phyloP scores from a whole-genome alignment of 2,113 vertebrate species.

The Phalacrocorax carbo region DNA sequence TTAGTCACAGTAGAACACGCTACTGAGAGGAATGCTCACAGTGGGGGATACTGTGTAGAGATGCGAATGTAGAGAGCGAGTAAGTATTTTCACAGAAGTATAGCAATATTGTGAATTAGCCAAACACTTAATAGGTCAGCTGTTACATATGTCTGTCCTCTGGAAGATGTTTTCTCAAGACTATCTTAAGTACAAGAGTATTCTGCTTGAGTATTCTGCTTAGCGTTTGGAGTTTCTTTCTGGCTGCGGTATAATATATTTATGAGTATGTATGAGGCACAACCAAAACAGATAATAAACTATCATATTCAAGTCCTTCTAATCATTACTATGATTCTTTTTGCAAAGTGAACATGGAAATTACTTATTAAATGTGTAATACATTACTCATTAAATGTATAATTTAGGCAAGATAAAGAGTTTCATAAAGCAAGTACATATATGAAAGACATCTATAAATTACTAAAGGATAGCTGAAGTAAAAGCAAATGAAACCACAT shows the following conservation, averaged over 20 bases:
- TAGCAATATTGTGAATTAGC: not conserved
- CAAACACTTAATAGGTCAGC: not conserved
- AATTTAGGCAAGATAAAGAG: not conserved
- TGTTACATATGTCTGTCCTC: not conserved
- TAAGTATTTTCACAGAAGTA: not conserved
- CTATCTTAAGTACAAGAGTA: not conserved
- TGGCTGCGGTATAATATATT: rapidly evolving
- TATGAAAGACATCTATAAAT: not conserved
- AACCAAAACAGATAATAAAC: not conserved
- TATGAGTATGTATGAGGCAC: not conserved
- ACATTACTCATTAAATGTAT: not conserved
- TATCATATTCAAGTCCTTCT: not conserved
- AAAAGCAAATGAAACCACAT: not conserved
- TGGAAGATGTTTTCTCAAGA: not conserved
- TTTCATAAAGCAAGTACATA: not conserved
- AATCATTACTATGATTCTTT: not conserved
- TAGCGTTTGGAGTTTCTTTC: not conserved
- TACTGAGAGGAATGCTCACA: not conserved
- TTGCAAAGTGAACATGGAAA: not conserved
- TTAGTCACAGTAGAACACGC: not conserved
- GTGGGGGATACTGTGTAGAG: not conserved
- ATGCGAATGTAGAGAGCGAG: not conserved
- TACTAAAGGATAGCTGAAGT: not conserved
- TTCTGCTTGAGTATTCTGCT: not conserved
- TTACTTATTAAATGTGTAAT: not conserved